Conservation (phyloP, 2,797 vertebrate genomes). For the Cyclopterus lumpus region DNA sequence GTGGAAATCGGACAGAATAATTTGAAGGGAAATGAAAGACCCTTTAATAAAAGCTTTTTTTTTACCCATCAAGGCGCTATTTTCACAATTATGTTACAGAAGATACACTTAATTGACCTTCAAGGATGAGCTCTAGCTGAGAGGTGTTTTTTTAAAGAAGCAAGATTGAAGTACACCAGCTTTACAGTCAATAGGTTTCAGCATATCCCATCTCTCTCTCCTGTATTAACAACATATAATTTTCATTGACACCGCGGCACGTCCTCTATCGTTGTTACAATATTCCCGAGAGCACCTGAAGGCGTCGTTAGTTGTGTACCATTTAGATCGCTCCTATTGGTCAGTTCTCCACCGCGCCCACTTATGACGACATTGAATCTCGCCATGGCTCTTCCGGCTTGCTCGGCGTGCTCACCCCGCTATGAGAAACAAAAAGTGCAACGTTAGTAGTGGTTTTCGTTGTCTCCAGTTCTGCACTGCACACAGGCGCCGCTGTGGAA, state of each 20-base stretch:
- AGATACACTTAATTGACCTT: too few relatives aligned
- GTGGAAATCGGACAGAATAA: accelerated
- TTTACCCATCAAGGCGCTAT: accelerated
- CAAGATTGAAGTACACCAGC: accelerated
- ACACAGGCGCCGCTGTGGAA: neutral
- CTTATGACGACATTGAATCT: slow-evolving; percentile 62
- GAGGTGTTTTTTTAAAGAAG: neutral
- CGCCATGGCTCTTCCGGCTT: slow-evolving; percentile 35
- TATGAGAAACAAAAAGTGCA: neutral
- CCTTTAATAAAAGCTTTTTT: neutral
- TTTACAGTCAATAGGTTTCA: accelerated
- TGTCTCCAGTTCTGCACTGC: accelerated
- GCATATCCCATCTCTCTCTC: accelerated
- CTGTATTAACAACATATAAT: neutral
- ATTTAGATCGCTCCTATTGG: slow-evolving; percentile 65
- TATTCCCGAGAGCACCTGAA: neutral
- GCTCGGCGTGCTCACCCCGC: neutral
- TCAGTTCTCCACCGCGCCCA: slow-evolving; percentile 69
- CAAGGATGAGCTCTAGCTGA: accelerated
- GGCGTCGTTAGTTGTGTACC: slow-evolving; percentile 28
- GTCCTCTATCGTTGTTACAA: accelerated
- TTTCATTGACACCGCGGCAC: neutral
- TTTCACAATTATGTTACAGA: neutral
- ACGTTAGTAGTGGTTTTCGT: neutral
- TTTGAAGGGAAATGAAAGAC: neutral